phyloP scores from a whole-genome alignment of 1,140 invertebrate species.

The Drosophila parvula region DNA sequence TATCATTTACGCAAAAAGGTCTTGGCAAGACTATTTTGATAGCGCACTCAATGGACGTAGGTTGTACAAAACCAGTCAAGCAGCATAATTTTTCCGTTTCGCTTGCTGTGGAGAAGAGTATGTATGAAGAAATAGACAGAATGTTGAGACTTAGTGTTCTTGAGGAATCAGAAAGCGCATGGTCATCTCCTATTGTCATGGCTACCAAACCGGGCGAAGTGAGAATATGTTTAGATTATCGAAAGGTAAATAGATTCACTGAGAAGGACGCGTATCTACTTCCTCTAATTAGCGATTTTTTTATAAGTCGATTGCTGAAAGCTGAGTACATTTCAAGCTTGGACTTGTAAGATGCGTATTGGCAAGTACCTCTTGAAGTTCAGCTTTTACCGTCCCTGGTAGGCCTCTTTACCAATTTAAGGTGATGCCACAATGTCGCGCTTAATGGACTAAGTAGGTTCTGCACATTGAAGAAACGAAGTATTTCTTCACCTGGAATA shows the following conservation, averaged over 20 bases:
- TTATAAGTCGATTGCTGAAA: neutral
- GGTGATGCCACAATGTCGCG: neutral
- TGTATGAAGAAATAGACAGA: neutral
- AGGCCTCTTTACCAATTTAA: neutral
- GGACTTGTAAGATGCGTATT: neutral
- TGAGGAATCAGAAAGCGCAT: neutral
- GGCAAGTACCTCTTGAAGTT: neutral
- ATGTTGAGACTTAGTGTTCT: neutral
- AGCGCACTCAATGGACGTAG: neutral
- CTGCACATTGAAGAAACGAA: neutral
- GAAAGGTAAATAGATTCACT: neutral
- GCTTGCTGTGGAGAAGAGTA: neutral
- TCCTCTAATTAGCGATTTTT: neutral
- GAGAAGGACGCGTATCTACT: neutral
- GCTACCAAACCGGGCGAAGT: neutral
- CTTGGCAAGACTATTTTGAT: neutral
- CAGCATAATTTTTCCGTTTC: neutral
- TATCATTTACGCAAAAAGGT: neutral
- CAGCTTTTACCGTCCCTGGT: neutral
- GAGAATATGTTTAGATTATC: neutral
- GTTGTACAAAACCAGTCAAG: neutral
- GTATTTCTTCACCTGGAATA: neutral
- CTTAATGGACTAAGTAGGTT: no score
- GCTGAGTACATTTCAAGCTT: neutral
- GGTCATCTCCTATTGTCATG: neutral